Evolutionary conservation across 2,113 vertebrate species (phyloP).

Genomic region (Cygnus atratus): DNA sequence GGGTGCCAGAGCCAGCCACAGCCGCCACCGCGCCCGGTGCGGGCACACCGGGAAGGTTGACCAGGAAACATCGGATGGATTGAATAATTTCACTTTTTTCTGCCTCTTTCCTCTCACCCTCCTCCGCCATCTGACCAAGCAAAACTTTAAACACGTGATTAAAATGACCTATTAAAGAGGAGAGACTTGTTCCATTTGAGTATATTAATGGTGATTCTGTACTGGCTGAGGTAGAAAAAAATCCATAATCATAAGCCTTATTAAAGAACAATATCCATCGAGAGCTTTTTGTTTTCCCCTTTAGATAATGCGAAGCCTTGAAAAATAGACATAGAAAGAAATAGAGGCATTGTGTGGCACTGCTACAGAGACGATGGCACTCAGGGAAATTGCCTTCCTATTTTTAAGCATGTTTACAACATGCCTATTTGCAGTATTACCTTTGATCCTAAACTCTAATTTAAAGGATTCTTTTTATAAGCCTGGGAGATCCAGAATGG

Average conservation of each 20-base stretch:
- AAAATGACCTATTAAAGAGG: constrained; percentile 27
- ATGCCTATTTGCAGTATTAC: constrained; percentile 7
- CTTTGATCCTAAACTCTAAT: constrained; percentile 51
- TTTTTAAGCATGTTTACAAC: constrained; percentile 47
- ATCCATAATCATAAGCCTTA: constrained; percentile 59
- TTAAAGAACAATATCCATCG: constrained; percentile 44
- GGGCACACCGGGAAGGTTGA: rapidly evolving
- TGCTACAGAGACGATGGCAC: neutral
- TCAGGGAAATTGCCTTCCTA: constrained; percentile 45
- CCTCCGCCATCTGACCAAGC: neutral
- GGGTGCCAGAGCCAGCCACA: neutral
- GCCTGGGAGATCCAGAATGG: neutral
- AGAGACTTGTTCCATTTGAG: constrained; percentile 15
- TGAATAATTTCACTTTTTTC: neutral
- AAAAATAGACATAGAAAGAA: constrained; percentile 23
- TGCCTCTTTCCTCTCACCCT: neutral
- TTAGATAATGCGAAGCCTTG: constrained; percentile 7
- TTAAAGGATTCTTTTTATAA: neutral
- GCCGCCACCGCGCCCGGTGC: rapidly evolving
- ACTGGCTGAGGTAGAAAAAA: neutral
- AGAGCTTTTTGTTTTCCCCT: constrained; percentile 34
- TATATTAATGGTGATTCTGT: constrained; percentile 17
- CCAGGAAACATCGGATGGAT: neutral
- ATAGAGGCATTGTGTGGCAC: neutral
- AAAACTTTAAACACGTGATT: constrained; percentile 41